Conservation (phyloP, 2,113 vertebrate genomes). For the Ctenomys sociabilis region DNA sequence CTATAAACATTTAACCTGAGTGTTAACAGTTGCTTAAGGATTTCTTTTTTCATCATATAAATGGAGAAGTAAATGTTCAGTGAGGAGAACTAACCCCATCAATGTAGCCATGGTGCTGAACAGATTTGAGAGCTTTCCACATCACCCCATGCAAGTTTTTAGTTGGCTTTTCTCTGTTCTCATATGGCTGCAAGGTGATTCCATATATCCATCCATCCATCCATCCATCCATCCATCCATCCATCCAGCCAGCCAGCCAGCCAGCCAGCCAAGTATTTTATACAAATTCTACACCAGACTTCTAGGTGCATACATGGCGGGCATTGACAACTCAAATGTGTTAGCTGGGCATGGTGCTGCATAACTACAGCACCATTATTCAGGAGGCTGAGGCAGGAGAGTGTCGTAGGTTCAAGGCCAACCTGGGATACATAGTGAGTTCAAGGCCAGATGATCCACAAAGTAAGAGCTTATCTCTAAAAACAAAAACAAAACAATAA, state of each 20-base stretch:
- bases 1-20: background rate
- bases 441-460: background rate
- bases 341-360: background rate
- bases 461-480: background rate
- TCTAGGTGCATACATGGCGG: background rate
- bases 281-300: background rate
- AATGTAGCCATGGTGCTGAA: background rate
- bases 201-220: fast-evolving
- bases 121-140: background rate
- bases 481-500: background rate
- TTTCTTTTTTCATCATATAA: background rate
- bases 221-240: background rate
- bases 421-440: background rate
- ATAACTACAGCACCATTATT: background rate
- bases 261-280: background rate
- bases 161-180: background rate
- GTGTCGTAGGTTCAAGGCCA: background rate
- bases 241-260: background rate
- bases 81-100: background rate
- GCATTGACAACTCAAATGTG: background rate
- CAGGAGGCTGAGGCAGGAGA: background rate
- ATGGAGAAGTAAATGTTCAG: background rate
- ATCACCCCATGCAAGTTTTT: background rate
- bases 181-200: background rate
- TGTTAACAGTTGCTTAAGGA: background rate